These are phyloP conservation scores for Pelochelys cantorii DNA, from an alignment of 2,797 vertebrate genomes.

Conservation along the genomic window DNA sequence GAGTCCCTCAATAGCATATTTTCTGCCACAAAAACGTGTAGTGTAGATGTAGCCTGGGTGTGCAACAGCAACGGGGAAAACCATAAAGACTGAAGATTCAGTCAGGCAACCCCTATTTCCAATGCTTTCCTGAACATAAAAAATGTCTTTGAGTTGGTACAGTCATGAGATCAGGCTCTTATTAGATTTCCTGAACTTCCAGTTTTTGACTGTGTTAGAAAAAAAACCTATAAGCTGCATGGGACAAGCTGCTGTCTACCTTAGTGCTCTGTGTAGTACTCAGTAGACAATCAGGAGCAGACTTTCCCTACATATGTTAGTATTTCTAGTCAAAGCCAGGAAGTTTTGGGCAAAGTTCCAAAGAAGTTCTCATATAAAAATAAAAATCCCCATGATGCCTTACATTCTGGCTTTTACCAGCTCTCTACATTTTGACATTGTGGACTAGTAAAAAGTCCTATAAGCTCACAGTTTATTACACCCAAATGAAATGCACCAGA, in stretches of 20 bases:
- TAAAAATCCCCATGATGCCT: neutral
- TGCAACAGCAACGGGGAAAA: neutral
- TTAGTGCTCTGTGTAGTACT: neutral
- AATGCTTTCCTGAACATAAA: neutral
- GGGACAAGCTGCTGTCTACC: neutral
- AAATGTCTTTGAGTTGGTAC: neutral
- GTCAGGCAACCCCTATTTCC: neutral
- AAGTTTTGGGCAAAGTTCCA: neutral
- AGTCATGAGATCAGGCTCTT: neutral
- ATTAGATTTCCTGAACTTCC: neutral
- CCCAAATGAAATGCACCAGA: neutral
- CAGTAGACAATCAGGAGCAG: accelerated
- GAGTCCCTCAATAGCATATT: too few relatives aligned
- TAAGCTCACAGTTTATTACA: neutral
- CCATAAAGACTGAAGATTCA: neutral
- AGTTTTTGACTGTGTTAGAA: neutral
- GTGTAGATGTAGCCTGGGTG: neutral
- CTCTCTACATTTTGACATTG: neutral
- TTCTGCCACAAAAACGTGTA: too few relatives aligned
- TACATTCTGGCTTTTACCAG: neutral
- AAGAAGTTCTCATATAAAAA: neutral
- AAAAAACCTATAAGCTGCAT: neutral
- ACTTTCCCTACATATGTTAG: neutral
- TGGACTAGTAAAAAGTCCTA: neutral
- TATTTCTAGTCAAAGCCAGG: neutral